Base-by-base conservation (phyloP, 2,113 vertebrate genomes). In the Phocoena phocoena region DNA sequence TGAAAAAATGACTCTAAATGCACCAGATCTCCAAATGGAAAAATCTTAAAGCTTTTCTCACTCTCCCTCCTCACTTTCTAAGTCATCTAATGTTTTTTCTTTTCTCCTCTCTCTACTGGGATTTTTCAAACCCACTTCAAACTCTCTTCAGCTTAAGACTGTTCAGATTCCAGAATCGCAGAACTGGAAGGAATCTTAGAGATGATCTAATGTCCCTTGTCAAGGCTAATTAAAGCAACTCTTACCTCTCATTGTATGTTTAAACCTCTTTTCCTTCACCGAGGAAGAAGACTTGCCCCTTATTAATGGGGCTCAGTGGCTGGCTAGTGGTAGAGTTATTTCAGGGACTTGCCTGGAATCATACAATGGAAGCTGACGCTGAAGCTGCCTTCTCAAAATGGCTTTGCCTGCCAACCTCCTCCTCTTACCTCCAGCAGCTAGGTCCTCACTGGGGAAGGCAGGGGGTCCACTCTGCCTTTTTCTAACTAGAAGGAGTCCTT, bases 111-210 rank as follows among this genome's bases (percentile, higher is more conserved):
- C 7, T 55, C 25, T 11, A 31, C 17, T 89, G n/a, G 26, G 65
- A 7, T 53, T 91, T 81, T 74, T 67, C 67, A 55, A 20, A 7
- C n/a, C 47, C 60, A 33, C 10, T 93, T 94, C 58, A 79, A 58
- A 73, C 81, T 80, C 31, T 93, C 38, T 95, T 83, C 62, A 93
- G 58, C 65, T 98, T 84, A 70, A 62, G 44, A 76, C 11, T 38
- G 7, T 62, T 92, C 50, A 50, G 18, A 60, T 71, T n/a, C 25
- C 63, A 88, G 95, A 86, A 58, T 62, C 44, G 44, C 2, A 63
- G 26, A 60, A 21, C 92, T 36, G 25, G 44, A 77, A 91, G 25
- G 55, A 94, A 55, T 0, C 33, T 60, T 31, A 8, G 36, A 68
- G 31, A 55, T 28, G n/a, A 81, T 68, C 15, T 74, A 50, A 47